phyloP scores from a whole-genome alignment of 1,140 invertebrate genomes.

The Octopus bimaculoides region DNA sequence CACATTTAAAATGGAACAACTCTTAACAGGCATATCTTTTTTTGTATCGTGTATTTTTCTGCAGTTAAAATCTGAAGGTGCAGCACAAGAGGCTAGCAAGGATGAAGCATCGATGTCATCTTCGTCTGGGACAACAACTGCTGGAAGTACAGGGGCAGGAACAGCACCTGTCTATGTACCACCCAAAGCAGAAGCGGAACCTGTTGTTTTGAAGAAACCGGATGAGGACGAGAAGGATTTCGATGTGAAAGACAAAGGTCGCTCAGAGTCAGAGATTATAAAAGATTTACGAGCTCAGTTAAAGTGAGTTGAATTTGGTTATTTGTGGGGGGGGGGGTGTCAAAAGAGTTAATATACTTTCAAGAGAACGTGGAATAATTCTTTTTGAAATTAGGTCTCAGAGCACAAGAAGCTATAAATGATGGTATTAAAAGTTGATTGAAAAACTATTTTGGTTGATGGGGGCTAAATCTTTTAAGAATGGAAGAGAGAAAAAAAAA shows the following conservation, averaged over 20 bases:
- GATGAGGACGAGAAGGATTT: conserved; percentile 40
- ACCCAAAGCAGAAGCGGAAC: conserved; percentile 9
- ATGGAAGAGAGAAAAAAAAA: too few relatives aligned
- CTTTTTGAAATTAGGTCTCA: too few relatives aligned
- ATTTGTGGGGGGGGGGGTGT: too few relatives aligned
- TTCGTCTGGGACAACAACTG: neutral
- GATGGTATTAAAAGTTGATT: too few relatives aligned
- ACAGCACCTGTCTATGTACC: neutral
- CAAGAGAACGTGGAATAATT: too few relatives aligned
- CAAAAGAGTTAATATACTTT: too few relatives aligned
- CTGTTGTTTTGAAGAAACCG: conserved; percentile 38
- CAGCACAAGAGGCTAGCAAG: neutral
- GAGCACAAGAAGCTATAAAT: too few relatives aligned
- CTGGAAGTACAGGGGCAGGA: too few relatives aligned
- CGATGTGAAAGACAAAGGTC: conserved; percentile 47
- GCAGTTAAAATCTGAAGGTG: neutral
- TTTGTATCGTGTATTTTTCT: neutral
- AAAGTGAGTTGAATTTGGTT: conserved; percentile 67
- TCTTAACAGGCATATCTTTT: too few relatives aligned
- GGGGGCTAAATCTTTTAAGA: too few relatives aligned
- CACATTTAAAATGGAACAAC: too few relatives aligned
- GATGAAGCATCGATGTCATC: neutral
- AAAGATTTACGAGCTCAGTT: conserved; percentile 87
- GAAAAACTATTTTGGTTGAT: too few relatives aligned
- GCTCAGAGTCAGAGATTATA: conserved; percentile 65